Conservation (phyloP, 2,888 invertebrate species). For the Nephrotoma appendiculata region DNA sequence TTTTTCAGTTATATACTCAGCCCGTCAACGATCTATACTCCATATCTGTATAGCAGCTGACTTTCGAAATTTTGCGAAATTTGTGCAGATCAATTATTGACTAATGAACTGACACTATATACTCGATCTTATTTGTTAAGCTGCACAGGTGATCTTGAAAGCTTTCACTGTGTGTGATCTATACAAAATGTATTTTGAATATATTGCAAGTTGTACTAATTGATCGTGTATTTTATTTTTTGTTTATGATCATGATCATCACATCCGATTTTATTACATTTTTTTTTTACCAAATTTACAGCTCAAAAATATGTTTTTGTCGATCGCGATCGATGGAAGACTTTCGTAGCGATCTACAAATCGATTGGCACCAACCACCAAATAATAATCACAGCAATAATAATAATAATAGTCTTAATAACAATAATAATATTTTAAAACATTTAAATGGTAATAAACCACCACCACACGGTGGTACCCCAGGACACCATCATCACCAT, state of each 20-base stretch:
- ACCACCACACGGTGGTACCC: background rate
- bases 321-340: slow-evolving; percentile 60
- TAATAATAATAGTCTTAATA: background rate
- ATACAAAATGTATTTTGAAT: background rate
- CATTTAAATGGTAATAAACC: background rate
- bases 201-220: background rate
- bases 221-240: background rate
- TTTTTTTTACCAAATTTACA: background rate
- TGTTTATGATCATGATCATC: background rate
- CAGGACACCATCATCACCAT: background rate
- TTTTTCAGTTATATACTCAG: background rate
- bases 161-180: too few relatives aligned
- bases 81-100: background rate
- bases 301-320: slow-evolving; percentile 1
- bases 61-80: background rate
- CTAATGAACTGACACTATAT: too few relatives aligned
- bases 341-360: slow-evolving; percentile 40
- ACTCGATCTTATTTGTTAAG: background rate
- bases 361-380: background rate
- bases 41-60: too few relatives aligned
- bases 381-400: background rate
- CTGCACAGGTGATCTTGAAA: background rate
- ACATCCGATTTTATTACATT: background rate
- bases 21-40: background rate
- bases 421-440: background rate